Evolutionary conservation across 2,113 vertebrate species (phyloP).

Genomic region (Gymnarchus niloticus): DNA sequence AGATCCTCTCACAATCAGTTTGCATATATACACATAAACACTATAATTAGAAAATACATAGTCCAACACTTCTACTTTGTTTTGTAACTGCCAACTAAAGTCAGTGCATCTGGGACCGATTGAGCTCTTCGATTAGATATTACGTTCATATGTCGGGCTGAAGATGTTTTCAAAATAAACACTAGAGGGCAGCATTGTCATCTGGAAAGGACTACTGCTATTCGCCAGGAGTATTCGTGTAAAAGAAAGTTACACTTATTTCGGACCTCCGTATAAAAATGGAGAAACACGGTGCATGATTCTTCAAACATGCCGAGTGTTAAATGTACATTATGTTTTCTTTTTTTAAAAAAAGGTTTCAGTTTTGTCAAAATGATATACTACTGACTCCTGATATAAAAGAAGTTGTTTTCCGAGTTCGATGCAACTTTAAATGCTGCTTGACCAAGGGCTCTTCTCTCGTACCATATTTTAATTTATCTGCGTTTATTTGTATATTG

Average conservation of each 20-base stretch:
- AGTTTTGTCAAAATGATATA: background rate
- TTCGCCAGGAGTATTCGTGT: background rate
- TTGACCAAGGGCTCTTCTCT: background rate
- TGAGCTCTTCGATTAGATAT: background rate
- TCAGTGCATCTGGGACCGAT: background rate
- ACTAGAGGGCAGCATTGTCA: conserved; percentile 37
- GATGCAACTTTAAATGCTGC: background rate
- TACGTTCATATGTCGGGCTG: background rate
- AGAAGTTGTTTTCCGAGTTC: background rate
- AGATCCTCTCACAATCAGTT: background rate
- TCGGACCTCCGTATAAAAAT: background rate
- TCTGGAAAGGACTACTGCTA: background rate
- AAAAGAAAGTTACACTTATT: background rate
- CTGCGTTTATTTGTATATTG: conserved; percentile 5
- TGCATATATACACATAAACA: background rate
- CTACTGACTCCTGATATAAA: background rate
- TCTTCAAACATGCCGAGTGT: background rate
- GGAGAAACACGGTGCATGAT: background rate
- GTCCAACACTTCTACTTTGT: background rate
- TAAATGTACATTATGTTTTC: background rate
- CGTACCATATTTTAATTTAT: background rate
- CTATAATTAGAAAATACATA: background rate
- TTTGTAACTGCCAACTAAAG: background rate
- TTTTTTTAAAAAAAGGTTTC: background rate
- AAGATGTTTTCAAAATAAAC: conserved; percentile 22